Conservation (phyloP, 2,888 invertebrate genomes). For the Drosophila seclusa region DNA sequence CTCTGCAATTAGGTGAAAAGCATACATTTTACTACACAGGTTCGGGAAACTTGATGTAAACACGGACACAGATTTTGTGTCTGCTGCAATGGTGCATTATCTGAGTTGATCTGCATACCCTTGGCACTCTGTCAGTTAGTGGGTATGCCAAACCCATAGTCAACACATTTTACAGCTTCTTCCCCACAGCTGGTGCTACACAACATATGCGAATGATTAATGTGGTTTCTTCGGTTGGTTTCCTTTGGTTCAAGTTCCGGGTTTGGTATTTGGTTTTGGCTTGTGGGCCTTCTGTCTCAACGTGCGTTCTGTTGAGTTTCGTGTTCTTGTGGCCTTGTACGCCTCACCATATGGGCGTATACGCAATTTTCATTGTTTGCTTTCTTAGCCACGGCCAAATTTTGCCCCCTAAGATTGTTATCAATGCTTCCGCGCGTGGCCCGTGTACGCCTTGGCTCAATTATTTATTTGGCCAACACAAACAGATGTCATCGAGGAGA, state of each 20-base stretch:
- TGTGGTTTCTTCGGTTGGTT: conserved; percentile 58
- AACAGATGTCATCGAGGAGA: conserved; percentile 29
- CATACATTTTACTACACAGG: background rate
- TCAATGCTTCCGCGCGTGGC: conserved; percentile 38
- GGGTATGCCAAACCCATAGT: conserved; percentile 28
- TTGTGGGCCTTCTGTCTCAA: background rate
- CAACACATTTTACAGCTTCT: conserved; percentile 22
- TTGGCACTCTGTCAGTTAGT: background rate
- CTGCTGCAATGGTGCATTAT: background rate
- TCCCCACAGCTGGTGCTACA: conserved; percentile 26
- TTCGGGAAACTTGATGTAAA: background rate
- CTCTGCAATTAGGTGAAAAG: background rate
- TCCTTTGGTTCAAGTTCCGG: conserved; percentile 33
- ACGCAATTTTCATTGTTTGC: conserved; percentile 64
- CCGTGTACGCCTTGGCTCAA: conserved; percentile 29
- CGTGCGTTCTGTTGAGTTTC: conserved; percentile 8
- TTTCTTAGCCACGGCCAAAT: conserved; percentile 24
- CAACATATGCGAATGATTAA: conserved; percentile 71
- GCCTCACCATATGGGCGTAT: conserved; percentile 43
- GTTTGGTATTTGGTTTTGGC: background rate
- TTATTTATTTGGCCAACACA: conserved; percentile 57
- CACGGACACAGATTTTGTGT: background rate
- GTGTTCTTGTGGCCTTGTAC: conserved; percentile 30
- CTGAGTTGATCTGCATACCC: background rate
- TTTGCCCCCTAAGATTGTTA: conserved; percentile 32